Conservation (phyloP, 2,797 vertebrate genomes). For the Mionectes olivaceus region DNA sequence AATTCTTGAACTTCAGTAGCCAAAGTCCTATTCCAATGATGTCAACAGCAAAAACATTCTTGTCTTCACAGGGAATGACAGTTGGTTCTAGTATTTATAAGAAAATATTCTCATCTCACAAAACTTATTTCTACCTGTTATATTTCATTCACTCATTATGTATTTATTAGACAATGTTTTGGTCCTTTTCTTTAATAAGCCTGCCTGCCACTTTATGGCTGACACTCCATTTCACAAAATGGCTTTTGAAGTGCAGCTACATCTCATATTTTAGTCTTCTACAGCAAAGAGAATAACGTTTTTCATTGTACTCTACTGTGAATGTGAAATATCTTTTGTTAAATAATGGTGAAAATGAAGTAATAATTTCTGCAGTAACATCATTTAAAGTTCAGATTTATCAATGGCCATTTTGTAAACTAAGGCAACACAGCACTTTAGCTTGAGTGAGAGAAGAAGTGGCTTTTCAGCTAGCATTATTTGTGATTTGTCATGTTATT, state of each 20-base stretch:
- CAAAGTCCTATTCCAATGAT: not conserved
- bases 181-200: conserved; percentile 43
- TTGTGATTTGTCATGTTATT: not conserved
- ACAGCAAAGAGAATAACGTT: conserved; percentile 4
- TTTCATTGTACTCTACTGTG: conserved; percentile 58
- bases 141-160: not conserved
- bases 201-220: conserved; percentile 26
- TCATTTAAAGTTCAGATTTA: conserved; percentile 31
- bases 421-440: conserved; percentile 73
- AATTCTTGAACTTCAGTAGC: not conserved
- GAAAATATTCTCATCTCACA: conserved; percentile 55
- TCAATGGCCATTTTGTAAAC: conserved; percentile 27
- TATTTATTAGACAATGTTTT: conserved; percentile 66
- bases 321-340: conserved; percentile 58
- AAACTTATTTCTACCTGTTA: conserved; percentile 22
- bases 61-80: not conserved
- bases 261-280: conserved; percentile 28
- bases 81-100: not conserved
- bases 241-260: conserved; percentile 9
- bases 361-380: conserved; percentile 30
- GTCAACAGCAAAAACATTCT: not conserved
- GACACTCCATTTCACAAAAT: conserved; percentile 26
- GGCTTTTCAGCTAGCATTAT: conserved; percentile 50
- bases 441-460: conserved; percentile 43
- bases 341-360: conserved; percentile 41